Percentiles rank a stretch among this genome's conserved stretches.
Evolutionary conservation across 2,888 invertebrate species (phyloP).

Genomic region (Saturnia japonica): DNA sequence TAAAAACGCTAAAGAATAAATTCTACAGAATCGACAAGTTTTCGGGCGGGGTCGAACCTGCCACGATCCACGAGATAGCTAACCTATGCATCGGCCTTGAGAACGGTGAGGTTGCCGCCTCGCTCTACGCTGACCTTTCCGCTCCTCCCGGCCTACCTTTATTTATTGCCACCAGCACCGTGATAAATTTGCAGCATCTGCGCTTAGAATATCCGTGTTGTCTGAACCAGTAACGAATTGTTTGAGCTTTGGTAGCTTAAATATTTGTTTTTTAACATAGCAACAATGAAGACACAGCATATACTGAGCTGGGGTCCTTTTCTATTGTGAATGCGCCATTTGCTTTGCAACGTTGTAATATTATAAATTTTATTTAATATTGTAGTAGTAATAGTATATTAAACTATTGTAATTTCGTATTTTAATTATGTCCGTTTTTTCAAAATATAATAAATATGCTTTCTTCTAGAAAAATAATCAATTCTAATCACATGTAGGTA

Average conservation of each 20-base stretch:
- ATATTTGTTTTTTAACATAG: neutral
- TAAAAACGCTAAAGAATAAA: constrained; percentile 23
- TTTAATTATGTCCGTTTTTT: too few relatives aligned
- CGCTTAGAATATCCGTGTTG: constrained; percentile 66
- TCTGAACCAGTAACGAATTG: constrained; percentile 22
- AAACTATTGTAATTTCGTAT: too few relatives aligned
- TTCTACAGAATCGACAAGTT: constrained; percentile 42
- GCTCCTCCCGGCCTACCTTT: constrained; percentile 56
- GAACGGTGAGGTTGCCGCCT: constrained; percentile 49
- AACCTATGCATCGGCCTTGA: constrained; percentile 72
- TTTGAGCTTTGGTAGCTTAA: neutral
- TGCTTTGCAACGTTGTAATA: too few relatives aligned
- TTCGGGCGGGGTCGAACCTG: constrained; percentile 62
- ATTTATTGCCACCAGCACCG: constrained; percentile 62
- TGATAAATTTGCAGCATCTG: constrained; percentile 68
- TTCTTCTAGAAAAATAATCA: too few relatives aligned
- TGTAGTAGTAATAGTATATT: too few relatives aligned
- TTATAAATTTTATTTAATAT: too few relatives aligned
- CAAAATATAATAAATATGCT: too few relatives aligned
- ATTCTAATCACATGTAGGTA: too few relatives aligned
- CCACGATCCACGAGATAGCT: constrained; percentile 61
- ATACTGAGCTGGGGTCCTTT: too few relatives aligned
- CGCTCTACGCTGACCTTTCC: constrained; percentile 58
- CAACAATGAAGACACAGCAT: neutral
- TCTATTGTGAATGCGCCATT: too few relatives aligned